Evolutionary conservation across 2,113 vertebrate species (phyloP).

Genomic region (Equus quagga): DNA sequence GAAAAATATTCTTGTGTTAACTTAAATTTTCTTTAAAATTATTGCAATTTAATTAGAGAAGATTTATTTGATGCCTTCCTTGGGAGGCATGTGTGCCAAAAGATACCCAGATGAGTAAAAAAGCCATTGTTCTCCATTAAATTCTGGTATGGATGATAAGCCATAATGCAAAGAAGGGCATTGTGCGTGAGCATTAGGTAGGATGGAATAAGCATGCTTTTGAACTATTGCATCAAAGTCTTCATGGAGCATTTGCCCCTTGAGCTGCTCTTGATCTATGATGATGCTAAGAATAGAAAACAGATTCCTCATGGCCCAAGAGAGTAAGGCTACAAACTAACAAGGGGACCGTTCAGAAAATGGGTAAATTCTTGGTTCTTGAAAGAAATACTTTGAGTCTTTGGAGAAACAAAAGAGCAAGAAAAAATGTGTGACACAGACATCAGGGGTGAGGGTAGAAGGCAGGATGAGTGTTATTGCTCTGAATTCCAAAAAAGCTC

Average conservation of each 20-base stretch:
- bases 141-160: neutral
- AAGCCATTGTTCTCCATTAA: neutral
- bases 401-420: neutral
- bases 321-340: no score
- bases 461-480: neutral
- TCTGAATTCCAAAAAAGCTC: neutral
- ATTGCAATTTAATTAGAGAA: neutral
- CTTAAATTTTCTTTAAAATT: neutral
- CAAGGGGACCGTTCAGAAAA: neutral
- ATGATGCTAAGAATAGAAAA: neutral
- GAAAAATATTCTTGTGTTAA: neutral
- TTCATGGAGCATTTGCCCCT: neutral
- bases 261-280: fast-evolving
- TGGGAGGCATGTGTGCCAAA: neutral
- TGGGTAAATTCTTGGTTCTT: neutral
- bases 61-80: neutral
- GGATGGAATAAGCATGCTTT: fast-evolving
- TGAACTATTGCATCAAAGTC: neutral
- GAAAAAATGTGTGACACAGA: neutral
- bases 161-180: neutral
- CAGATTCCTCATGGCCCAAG: neutral
- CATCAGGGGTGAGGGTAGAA: neutral
- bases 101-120: neutral
- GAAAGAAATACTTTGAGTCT: neutral
- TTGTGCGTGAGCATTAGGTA: fast-evolving